Base-by-base conservation (phyloP, 2,888 invertebrate species). In the Scaeva pyrastri region DNA sequence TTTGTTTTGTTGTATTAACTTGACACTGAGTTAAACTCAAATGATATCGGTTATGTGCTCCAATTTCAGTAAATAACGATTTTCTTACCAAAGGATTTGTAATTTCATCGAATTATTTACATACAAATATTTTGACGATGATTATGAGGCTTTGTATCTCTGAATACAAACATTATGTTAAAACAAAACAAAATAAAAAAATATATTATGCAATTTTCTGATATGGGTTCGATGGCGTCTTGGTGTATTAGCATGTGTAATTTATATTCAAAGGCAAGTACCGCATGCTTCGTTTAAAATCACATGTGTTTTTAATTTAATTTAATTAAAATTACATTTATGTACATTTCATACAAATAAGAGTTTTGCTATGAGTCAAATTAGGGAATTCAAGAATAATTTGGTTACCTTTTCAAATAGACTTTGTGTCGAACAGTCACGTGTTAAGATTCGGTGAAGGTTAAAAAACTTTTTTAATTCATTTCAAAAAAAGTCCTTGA, bases 111-210 rank as follows among this genome's bases (percentile, higher is more conserved):
- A 3, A 14, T 21, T 5, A 58, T 58, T 58, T 39, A 19, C 58
- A 36, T 58, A 7, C 26, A 58, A 58, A 58, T 36, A 58, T 58
- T 36, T 58, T 58, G 58, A 19, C 36, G 11, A 58, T 58, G 36
- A 58, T 36, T 6, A 12, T 58, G 7, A 58, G 3, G 16, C 11
- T 23, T 4, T 36, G 16, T 23, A 7, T 26, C n/a, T 48, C 12
- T 4, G 12, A 50, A 5, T 19, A 2, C 6, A 3, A 14, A 21
- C 48, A 21, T 11, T 23, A 12, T 14, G 23, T 52, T 52, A 8
- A 52, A 50, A 12, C 21, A 21, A 52, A 12, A 58, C 16, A 36
- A 58, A 58, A 36, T 26, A 45, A 14, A 45, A 14, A 45, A 45
- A 45, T 2, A 45, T 14, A 2, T 58, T 58, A 39, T 58, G 58